A percentile compares a stretch with the other conserved stretches of the same genome.
phyloP scores from a whole-genome alignment of 2,113 vertebrate species.

The Caranx ignobilis region DNA sequence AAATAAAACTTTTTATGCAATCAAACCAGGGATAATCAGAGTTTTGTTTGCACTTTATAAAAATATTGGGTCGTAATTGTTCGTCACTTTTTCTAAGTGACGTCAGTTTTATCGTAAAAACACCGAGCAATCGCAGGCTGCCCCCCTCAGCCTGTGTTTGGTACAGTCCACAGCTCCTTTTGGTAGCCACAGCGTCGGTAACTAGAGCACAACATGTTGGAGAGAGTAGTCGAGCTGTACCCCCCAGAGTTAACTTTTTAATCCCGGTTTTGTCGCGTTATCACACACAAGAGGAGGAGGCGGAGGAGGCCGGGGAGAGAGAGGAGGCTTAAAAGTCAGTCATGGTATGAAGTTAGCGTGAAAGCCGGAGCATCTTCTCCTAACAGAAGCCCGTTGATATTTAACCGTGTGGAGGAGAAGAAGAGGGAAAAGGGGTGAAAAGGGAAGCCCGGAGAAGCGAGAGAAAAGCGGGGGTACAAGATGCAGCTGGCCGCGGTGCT shows the following conservation, averaged over 20 bases:
- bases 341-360: conserved; percentile 68
- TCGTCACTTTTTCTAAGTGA: accelerated
- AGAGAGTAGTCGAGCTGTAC: conserved; percentile 22
- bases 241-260: conserved; percentile 74
- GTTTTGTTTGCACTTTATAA: not conserved
- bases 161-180: conserved; percentile 80
- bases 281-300: conserved; percentile 51
- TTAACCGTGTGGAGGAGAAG: conserved; percentile 21
- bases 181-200: conserved; percentile 60
- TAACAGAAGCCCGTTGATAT: conserved; percentile 37
- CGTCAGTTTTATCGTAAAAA: accelerated
- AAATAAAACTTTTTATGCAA: not conserved
- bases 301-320: conserved; percentile 45
- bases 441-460: conserved; percentile 52
- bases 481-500: conserved; percentile 80
- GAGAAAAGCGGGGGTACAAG: conserved; percentile 68
- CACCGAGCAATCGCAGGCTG: accelerated
- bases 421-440: not conserved
- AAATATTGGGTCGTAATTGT: accelerated
- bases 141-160: conserved; percentile 50
- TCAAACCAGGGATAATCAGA: accelerated
- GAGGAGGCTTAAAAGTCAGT: conserved; percentile 54
- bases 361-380: conserved; percentile 55
- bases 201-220: conserved; percentile 79
- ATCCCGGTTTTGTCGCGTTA: conserved; percentile 68